A percentile compares a stretch with the other conserved stretches of the same genome.
These are phyloP conservation scores for Leptopilina clavipes DNA, from an alignment of 1,140 invertebrate species.

Conservation along the genomic window DNA sequence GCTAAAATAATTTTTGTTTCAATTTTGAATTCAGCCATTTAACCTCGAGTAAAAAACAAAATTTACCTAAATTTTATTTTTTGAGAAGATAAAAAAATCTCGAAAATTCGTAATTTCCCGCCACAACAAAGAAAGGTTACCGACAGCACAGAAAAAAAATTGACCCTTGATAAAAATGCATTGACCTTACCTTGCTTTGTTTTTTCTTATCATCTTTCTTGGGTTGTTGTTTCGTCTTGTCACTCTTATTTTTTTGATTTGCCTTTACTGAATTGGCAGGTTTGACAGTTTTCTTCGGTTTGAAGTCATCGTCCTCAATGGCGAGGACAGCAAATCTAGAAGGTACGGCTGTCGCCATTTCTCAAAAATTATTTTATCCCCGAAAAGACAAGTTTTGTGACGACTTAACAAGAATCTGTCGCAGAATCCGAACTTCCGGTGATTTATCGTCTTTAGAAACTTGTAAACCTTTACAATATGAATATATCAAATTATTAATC, in stretches of 20 bases:
- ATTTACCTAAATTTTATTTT: no score
- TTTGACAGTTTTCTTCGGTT: constrained; percentile 67
- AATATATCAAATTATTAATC: background rate
- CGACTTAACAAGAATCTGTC: constrained; percentile 23
- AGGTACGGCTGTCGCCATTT: constrained; percentile 74
- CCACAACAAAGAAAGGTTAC: constrained; percentile 50
- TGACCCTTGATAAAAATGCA: constrained; percentile 30
- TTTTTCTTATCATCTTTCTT: constrained; percentile 70
- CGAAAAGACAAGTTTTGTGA: no score
- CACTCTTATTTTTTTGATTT: constrained; percentile 58
- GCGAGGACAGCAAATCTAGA: constrained; percentile 76
- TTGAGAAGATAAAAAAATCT: background rate
- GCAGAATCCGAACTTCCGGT: constrained; percentile 54
- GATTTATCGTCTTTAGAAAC: constrained; percentile 9
- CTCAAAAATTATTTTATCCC: constrained; percentile 16
- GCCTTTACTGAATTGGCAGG: constrained; percentile 55
- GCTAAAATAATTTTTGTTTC: no score
- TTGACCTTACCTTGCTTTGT: constrained; percentile 62
- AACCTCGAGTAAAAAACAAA: no score
- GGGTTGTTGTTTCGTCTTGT: constrained; percentile 61
- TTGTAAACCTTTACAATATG: background rate
- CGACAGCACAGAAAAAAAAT: constrained; percentile 50
- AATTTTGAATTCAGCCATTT: background rate
- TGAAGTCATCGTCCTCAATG: constrained; percentile 74
- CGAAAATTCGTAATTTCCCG: background rate